These are phyloP conservation scores for Drosophila pectinifera DNA, from an alignment of 1,140 invertebrate species.

Conservation along the genomic window DNA sequence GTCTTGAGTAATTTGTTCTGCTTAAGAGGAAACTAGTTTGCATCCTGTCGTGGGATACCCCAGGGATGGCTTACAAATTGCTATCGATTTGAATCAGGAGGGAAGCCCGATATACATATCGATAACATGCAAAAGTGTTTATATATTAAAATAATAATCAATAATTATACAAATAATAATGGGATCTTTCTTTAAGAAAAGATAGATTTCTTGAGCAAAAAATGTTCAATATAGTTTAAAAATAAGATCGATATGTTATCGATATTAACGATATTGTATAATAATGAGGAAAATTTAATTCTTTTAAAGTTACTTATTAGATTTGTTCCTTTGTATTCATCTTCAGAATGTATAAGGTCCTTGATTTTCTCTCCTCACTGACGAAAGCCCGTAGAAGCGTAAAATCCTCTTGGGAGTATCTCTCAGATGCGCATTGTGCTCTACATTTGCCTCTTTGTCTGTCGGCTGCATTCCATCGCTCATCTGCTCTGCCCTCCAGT, in stretches of 20 bases:
- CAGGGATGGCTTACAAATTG: not conserved
- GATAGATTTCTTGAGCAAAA: not conserved
- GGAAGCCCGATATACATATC: not conserved
- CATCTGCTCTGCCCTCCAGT: slow-evolving; percentile 44
- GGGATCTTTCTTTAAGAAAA: not conserved
- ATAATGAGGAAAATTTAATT: no score
- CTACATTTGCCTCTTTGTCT: slow-evolving; percentile 45
- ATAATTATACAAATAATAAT: not conserved
- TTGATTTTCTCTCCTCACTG: slow-evolving; percentile 21
- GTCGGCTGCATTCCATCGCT: slow-evolving; percentile 53
- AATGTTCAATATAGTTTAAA: not conserved
- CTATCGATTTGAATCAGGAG: not conserved
- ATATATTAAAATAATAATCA: not conserved
- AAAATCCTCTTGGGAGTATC: not conserved
- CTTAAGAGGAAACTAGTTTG: slow-evolving; percentile 70
- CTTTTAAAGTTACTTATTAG: no score
- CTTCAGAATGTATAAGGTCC: not conserved
- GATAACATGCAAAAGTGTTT: not conserved
- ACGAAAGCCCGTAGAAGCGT: slow-evolving; percentile 12
- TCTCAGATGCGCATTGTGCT: slow-evolving; percentile 17
- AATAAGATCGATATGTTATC: no score
- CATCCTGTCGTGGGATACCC: slow-evolving; percentile 62
- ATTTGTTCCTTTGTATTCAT: no score
- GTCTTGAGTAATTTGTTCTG: slow-evolving; percentile 64
- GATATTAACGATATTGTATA: no score